A percentile compares a stretch with the other conserved stretches of the same genome.
phyloP scores from a whole-genome alignment of 2,797 vertebrate genomes.

The Spheniscus humboldti region DNA sequence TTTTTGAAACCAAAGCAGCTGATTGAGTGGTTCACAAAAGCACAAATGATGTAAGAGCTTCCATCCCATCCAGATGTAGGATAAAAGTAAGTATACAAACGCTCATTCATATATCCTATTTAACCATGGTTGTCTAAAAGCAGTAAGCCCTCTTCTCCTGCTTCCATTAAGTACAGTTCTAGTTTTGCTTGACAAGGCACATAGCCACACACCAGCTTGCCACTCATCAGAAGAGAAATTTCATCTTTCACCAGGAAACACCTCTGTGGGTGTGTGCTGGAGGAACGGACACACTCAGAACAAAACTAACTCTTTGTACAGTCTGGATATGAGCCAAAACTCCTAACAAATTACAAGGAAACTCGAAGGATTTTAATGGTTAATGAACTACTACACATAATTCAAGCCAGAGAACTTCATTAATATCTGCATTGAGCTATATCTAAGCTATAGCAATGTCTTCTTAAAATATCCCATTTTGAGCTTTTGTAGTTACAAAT shows the following conservation, averaged over 20 bases:
- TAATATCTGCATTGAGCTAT: background rate
- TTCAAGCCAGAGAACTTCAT: background rate
- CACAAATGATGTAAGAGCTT: background rate
- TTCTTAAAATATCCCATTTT: background rate
- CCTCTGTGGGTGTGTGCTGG: background rate
- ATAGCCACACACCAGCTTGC: fast-evolving
- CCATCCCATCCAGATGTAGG: background rate
- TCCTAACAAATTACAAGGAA: background rate
- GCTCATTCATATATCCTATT: background rate
- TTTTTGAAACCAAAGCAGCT: background rate
- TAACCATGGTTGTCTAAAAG: background rate
- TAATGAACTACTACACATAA: background rate
- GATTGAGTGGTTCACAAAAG: background rate
- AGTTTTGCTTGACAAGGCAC: background rate
- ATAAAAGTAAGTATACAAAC: background rate
- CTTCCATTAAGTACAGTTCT: background rate
- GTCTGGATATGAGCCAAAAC: background rate
- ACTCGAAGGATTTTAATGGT: background rate
- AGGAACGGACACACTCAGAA: background rate
- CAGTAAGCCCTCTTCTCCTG: background rate
- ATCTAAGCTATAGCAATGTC: background rate
- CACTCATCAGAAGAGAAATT: background rate
- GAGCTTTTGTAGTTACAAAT: background rate
- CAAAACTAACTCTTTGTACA: background rate
- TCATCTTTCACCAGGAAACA: background rate